Percentiles rank a stretch among this genome's conserved stretches.
phyloP scores from a whole-genome alignment of 2,797 vertebrate species.

The Manis pentadactyla region DNA sequence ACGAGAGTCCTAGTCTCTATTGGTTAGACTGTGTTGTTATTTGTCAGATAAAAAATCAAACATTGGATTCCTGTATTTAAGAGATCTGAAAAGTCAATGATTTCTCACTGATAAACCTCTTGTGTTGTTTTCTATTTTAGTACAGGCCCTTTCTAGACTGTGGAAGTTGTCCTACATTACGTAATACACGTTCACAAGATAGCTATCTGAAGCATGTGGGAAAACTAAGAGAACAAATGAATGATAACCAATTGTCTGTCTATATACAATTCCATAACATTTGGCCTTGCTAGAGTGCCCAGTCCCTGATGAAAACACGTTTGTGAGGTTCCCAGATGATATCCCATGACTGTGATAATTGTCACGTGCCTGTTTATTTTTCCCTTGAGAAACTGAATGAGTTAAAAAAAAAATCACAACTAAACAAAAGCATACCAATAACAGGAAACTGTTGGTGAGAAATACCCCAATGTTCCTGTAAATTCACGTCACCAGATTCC shows the following conservation, averaged over 20 bases:
- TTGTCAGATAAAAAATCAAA: background rate
- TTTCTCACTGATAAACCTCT: background rate
- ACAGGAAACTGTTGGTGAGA: conserved; percentile 99
- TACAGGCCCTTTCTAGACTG: background rate
- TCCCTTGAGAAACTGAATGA: conserved; percentile 95
- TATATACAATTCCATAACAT: conserved; percentile 58
- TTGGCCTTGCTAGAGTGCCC: conserved; percentile 68
- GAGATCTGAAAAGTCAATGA: conserved; percentile 5
- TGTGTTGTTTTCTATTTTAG: background rate
- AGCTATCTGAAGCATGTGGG: conserved; percentile 69
- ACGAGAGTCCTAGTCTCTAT: background rate
- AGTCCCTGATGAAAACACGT: conserved; percentile 69
- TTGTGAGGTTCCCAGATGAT: conserved; percentile 82
- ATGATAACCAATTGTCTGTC: conserved; percentile 81
- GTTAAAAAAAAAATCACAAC: conserved; percentile 91
- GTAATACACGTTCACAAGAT: background rate
- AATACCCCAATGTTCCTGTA: conserved; percentile 98
- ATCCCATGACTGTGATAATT: conserved; percentile 82
- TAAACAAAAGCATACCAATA: conserved; percentile 99
- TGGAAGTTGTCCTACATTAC: conserved; percentile 36
- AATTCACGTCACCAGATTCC: conserved; percentile 96
- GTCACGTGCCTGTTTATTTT: conserved; percentile 89
- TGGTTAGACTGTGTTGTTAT: background rate
- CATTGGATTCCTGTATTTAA: background rate
- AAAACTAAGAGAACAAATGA: conserved; percentile 69